phyloP scores from a whole-genome alignment of 2,113 vertebrate genomes.

The Lophochroa leadbeateri region DNA sequence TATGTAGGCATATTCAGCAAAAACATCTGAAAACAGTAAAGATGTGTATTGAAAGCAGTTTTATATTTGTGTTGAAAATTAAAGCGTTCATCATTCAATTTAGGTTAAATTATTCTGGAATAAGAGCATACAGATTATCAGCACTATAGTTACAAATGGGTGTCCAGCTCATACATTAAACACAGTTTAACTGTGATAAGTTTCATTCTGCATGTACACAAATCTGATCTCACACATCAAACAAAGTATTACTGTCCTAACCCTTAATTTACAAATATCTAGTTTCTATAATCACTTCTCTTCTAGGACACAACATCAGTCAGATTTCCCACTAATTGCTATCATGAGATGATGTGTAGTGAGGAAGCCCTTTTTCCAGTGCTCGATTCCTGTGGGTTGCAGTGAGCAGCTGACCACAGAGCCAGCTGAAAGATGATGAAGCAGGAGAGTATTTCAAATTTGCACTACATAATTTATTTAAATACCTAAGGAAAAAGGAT shows the following conservation, averaged over 20 bases:
- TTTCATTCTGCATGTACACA: not conserved
- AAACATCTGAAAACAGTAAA: not conserved
- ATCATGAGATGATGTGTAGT: not conserved
- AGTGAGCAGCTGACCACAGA: not conserved
- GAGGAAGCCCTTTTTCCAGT: not conserved
- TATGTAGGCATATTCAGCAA: not conserved
- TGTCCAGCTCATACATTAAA: not conserved
- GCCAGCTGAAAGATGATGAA: not conserved
- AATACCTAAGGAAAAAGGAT: not conserved
- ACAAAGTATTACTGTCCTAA: not conserved
- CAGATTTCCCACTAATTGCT: not conserved
- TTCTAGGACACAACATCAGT: not conserved
- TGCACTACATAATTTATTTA: not conserved
- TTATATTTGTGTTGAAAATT: not conserved
- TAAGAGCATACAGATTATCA: not conserved
- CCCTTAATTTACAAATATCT: not conserved
- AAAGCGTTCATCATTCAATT: not conserved
- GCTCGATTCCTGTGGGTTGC: not conserved
- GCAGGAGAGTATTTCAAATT: not conserved
- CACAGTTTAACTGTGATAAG: not conserved
- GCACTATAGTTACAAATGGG: not conserved
- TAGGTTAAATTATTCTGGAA: not conserved
- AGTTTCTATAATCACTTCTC: not conserved
- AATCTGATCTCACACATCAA: not conserved
- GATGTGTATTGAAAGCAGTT: not conserved